Evolutionary conservation across 2,797 vertebrate species (phyloP).

Genomic region (Nannoperca obscura): DNA sequence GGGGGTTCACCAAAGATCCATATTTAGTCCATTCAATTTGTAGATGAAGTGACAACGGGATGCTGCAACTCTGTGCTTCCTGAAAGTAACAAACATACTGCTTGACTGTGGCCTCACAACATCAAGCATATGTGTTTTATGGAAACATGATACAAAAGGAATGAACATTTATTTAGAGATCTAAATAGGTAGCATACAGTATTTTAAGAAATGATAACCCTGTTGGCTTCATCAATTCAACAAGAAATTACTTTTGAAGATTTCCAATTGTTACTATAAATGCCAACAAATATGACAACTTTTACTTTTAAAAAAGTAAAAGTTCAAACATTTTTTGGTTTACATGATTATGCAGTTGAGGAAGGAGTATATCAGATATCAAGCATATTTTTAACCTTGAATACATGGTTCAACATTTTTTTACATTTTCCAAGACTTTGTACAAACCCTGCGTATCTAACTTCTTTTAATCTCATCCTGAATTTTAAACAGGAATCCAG

Average conservation of each 20-base stretch:
- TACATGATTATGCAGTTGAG: too few relatives aligned
- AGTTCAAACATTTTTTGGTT: too few relatives aligned
- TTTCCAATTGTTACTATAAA: too few relatives aligned
- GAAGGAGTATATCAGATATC: too few relatives aligned
- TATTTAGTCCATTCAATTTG: slow-evolving; percentile 94
- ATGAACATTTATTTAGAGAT: not conserved
- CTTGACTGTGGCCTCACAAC: not conserved
- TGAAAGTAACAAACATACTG: slow-evolving; percentile 49
- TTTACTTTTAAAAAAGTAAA: too few relatives aligned
- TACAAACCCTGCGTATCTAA: too few relatives aligned
- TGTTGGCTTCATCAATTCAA: not conserved
- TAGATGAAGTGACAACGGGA: slow-evolving; percentile 89
- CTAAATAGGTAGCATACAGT: not conserved
- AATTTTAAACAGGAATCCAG: not conserved
- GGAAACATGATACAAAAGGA: not conserved
- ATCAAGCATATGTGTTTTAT: not conserved
- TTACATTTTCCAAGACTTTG: too few relatives aligned
- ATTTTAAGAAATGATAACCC: not conserved
- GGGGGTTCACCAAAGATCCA: slow-evolving; percentile 92
- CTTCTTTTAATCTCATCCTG: not conserved
- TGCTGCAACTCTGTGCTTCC: slow-evolving; percentile 85
- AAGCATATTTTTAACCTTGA: too few relatives aligned
- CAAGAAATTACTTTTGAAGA: too few relatives aligned
- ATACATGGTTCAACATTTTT: too few relatives aligned
- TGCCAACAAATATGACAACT: too few relatives aligned